These are phyloP conservation scores for Drosophila atripex DNA, from an alignment of 2,888 invertebrate genomes.

Conservation along the genomic window DNA sequence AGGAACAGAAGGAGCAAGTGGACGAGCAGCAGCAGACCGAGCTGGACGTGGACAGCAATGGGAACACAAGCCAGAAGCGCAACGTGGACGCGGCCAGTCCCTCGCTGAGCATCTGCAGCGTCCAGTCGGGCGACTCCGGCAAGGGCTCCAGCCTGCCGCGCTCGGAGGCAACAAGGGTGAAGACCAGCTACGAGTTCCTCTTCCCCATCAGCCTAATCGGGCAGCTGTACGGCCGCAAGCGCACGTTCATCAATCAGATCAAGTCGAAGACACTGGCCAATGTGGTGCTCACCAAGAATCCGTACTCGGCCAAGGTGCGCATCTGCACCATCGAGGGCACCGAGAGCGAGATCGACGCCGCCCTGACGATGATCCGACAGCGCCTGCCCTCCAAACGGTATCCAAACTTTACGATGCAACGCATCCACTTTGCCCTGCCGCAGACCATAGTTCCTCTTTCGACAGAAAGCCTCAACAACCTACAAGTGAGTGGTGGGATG, in stretches of 20 bases:
- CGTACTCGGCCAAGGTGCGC: conserved; percentile 89
- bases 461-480: conserved; percentile 81
- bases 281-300: conserved; percentile 90
- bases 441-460: conserved; percentile 83
- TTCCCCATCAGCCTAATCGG: conserved; percentile 92
- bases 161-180: conserved; percentile 79
- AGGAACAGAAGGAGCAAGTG: not conserved
- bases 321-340: conserved; percentile 93
- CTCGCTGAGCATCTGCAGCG: conserved; percentile 85
- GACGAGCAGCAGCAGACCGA: conserved; percentile 39
- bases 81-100: conserved; percentile 86
- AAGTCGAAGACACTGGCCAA: conserved; percentile 91
- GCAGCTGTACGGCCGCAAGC: conserved; percentile 93
- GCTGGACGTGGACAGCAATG: conserved; percentile 37
- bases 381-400: conserved; percentile 93
- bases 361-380: conserved; percentile 92
- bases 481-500: conserved; percentile 83
- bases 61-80: conserved; percentile 67
- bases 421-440: conserved; percentile 82
- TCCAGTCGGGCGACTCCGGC: conserved; percentile 83
- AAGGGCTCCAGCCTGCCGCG: conserved; percentile 83
- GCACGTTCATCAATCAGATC: conserved; percentile 91
- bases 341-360: conserved; percentile 90
- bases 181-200: conserved; percentile 86
- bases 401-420: conserved; percentile 89